These are phyloP conservation scores for Zeuzera pyrina DNA, from an alignment of 2,888 invertebrate species.

Conservation along the genomic window DNA sequence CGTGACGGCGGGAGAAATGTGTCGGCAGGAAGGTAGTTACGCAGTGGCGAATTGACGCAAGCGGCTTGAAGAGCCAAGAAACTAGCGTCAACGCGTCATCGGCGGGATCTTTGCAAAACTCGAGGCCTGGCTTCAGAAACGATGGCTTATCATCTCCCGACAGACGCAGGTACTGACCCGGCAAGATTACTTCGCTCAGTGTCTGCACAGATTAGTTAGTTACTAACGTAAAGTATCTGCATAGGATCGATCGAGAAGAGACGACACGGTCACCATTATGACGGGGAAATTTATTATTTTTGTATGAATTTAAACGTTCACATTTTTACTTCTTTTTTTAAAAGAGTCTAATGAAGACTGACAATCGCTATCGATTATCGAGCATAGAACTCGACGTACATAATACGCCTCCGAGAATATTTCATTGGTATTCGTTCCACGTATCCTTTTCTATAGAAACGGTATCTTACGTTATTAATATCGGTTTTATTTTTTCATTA, in stretches of 20 bases:
- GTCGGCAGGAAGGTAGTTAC: constrained; percentile 3
- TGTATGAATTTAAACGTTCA: constrained; percentile 3
- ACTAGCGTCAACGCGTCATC: too few relatives aligned
- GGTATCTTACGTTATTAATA: constrained; percentile 67
- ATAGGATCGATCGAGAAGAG: constrained; percentile 4
- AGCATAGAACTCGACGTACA: constrained; percentile 8
- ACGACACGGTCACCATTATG: neutral
- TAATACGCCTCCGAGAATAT: constrained; percentile 26
- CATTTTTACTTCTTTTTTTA: too few relatives aligned
- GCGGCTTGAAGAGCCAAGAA: too few relatives aligned
- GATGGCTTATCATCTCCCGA: too few relatives aligned
- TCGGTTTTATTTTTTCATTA: constrained; percentile 54
- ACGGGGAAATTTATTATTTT: neutral
- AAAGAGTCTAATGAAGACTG: too few relatives aligned
- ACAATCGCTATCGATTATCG: constrained; percentile 4
- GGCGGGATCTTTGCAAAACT: too few relatives aligned
- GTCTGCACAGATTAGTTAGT: constrained; percentile 3
- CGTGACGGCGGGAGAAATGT: neutral
- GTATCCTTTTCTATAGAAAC: constrained; percentile 49
- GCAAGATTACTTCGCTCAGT: constrained; percentile 3
- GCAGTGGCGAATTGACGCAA: too few relatives aligned
- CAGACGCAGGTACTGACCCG: too few relatives aligned
- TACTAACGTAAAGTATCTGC: constrained; percentile 1
- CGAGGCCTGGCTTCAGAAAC: too few relatives aligned
- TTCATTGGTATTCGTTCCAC: constrained; percentile 42